A percentile compares a stretch with the other conserved stretches of the same genome.
Evolutionary conservation across 2,888 invertebrate genomes (phyloP).

Genomic region (Stenolophus ochropezus): DNA sequence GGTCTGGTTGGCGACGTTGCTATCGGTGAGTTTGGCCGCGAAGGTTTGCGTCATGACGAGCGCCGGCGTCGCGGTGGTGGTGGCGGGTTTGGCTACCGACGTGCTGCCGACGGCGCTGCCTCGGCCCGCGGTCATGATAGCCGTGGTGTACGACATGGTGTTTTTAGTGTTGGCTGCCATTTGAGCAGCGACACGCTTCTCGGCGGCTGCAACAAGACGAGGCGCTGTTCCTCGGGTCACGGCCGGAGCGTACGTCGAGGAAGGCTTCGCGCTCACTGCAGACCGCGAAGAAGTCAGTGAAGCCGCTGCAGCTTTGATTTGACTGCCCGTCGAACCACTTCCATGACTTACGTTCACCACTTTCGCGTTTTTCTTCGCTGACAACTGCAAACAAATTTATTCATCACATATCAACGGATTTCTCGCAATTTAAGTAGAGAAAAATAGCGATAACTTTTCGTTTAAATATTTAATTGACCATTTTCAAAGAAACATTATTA

Average conservation of each 20-base stretch:
- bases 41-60: conserved; percentile 79
- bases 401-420: too few species aligned
- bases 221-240: conserved; percentile 73
- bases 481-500: too few species aligned
- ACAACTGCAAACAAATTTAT: conserved; percentile 39
- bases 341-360: conserved; percentile 51
- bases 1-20: conserved; percentile 66
- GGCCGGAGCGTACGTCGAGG: conserved; percentile 65
- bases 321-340: conserved; percentile 64
- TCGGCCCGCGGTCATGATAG: conserved; percentile 76
- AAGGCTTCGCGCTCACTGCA: conserved; percentile 41
- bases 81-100: conserved; percentile 65
- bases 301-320: conserved; percentile 64
- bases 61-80: conserved; percentile 73
- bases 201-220: conserved; percentile 76
- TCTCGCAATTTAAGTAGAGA: too few species aligned
- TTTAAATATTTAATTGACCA: too few species aligned
- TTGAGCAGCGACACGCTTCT: conserved; percentile 72
- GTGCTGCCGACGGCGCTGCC: conserved; percentile 62
- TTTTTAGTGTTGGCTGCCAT: conserved; percentile 75
- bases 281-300: conserved; percentile 63
- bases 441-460: too few species aligned
- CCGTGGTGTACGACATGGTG: conserved; percentile 77
- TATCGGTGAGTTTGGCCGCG: conserved; percentile 83
- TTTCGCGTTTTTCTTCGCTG: conserved; percentile 51